phyloP scores from a whole-genome alignment of 2,113 vertebrate genomes.

The Gopherus flavomarginatus region DNA sequence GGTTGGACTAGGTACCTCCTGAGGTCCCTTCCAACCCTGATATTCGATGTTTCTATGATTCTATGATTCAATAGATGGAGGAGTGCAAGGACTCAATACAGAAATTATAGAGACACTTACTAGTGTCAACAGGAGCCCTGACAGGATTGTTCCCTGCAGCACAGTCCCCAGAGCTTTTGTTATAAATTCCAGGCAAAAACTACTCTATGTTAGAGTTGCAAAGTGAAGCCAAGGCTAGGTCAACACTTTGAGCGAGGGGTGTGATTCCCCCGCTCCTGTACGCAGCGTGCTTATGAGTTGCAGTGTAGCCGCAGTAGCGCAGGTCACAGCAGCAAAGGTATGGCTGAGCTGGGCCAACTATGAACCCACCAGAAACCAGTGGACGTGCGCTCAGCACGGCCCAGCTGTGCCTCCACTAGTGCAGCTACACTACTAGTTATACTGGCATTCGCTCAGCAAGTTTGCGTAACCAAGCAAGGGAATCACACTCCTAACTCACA shows the following conservation, averaged over 20 bases:
- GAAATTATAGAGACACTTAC: background rate
- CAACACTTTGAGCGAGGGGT: background rate
- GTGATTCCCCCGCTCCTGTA: no score
- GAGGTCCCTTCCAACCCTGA: no score
- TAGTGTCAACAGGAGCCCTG: background rate
- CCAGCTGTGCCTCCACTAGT: no score
- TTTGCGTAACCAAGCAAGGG: background rate
- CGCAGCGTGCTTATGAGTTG: accelerated
- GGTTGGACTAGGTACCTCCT: no score
- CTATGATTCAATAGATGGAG: no score
- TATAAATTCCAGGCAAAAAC: background rate
- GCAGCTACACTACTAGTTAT: background rate
- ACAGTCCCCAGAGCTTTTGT: background rate
- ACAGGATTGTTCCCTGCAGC: background rate
- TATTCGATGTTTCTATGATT: no score
- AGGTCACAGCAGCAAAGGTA: background rate
- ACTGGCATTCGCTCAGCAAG: background rate
- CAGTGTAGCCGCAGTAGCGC: background rate
- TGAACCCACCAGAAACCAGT: no score
- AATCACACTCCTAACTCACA: background rate
- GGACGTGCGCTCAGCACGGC: no score
- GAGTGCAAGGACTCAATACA: no score
- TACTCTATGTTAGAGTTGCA: background rate
- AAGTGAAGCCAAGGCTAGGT: background rate
- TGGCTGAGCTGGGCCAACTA: background rate